phyloP scores from a whole-genome alignment of 2,797 vertebrate species.

The Sebastes paucispinis region DNA sequence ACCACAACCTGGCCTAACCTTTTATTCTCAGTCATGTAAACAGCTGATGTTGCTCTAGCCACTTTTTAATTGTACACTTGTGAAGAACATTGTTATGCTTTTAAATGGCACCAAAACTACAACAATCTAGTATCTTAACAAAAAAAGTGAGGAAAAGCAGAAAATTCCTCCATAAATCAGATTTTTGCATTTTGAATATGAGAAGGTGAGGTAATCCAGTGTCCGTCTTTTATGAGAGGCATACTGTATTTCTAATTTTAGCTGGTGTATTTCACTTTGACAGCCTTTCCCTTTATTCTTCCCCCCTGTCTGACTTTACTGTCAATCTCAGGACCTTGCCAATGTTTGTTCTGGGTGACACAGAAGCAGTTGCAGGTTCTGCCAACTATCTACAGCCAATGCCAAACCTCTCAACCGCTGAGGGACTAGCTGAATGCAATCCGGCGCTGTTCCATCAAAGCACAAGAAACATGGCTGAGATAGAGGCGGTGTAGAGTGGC shows the following conservation, averaged over 20 bases:
- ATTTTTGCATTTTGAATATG: slow-evolving; percentile 15
- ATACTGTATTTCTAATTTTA: background rate
- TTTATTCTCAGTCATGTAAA: slow-evolving; percentile 53
- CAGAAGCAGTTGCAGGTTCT: slow-evolving; percentile 42
- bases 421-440: slow-evolving; percentile 29
- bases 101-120: slow-evolving; percentile 1
- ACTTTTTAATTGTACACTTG: slow-evolving; percentile 44
- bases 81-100: slow-evolving; percentile 2
- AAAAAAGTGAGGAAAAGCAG: background rate
- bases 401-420: slow-evolving; percentile 44
- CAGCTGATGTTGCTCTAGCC: slow-evolving; percentile 25
- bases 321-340: slow-evolving; percentile 55
- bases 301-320: slow-evolving; percentile 40
- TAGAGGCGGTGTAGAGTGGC: slow-evolving; percentile 38
- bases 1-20: slow-evolving; percentile 51
- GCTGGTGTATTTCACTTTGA: slow-evolving; percentile 18
- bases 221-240: background rate
- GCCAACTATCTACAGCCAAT: slow-evolving; percentile 22
- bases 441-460: slow-evolving; percentile 63
- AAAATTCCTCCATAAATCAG: background rate
- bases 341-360: slow-evolving; percentile 62
- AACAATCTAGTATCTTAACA: background rate
- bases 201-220: background rate
- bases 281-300: slow-evolving; percentile 7
- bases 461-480: slow-evolving; percentile 50